Conservation (phyloP, 2,797 vertebrate species). For the Podarcis siculus region DNA sequence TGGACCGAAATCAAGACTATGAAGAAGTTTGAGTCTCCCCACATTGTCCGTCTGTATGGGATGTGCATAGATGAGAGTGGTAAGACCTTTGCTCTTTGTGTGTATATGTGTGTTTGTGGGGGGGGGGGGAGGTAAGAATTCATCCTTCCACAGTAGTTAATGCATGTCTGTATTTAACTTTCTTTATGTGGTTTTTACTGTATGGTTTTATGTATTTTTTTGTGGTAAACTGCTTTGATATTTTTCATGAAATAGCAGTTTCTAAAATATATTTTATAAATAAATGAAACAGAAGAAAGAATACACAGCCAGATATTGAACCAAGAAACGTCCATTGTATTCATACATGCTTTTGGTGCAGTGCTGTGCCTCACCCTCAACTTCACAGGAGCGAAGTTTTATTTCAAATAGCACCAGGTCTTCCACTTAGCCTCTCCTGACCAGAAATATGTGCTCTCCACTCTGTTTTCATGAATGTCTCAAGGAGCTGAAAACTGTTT, state of each 20-base stretch:
- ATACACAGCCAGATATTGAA: no score
- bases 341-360: background rate
- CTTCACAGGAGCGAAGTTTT: background rate
- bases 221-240: no score
- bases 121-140: background rate
- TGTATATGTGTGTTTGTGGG: background rate
- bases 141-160: background rate
- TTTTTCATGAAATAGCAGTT: no score
- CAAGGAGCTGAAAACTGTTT: background rate
- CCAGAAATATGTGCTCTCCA: no score
- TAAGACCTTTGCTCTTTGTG: slow-evolving; percentile 54
- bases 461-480: background rate
- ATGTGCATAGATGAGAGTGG: slow-evolving; percentile 86
- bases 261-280: no score
- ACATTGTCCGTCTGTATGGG: slow-evolving; percentile 90
- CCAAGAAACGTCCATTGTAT: no score
- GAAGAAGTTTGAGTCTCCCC: slow-evolving; percentile 88
- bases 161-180: background rate
- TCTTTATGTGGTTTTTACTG: no score
- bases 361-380: background rate
- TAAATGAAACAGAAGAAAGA: no score
- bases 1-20: slow-evolving; percentile 84
- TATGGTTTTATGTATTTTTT: no score
- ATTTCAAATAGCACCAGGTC: no score
- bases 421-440: background rate